Percentiles rank a stretch among this genome's conserved stretches.
phyloP scores from a whole-genome alignment of 2,888 invertebrate genomes.

The Lissonota sp. region DNA sequence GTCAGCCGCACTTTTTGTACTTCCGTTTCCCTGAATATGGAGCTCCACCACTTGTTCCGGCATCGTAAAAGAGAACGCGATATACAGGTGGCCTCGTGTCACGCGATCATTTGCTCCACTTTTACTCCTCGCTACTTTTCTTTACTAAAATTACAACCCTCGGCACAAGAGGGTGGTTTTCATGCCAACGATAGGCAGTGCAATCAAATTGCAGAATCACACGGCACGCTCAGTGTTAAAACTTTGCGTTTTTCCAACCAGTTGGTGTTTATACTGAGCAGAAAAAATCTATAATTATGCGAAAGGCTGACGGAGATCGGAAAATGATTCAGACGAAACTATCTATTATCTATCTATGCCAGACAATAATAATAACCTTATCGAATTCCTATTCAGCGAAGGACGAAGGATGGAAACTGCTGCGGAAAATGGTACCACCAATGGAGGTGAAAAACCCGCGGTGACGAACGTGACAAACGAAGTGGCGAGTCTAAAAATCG shows the following conservation, averaged over 20 bases:
- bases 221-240: neutral
- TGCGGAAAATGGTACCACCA: conserved; percentile 63
- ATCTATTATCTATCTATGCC: no score
- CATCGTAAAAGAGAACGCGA: neutral
- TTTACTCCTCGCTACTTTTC: conserved; percentile 36
- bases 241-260: no score
- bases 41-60: conserved; percentile 29
- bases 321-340: no score
- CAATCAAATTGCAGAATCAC: conserved; percentile 18
- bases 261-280: no score
- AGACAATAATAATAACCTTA: neutral
- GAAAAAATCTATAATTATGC: no score
- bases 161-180: conserved; percentile 19
- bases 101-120: conserved; percentile 49
- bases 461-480: conserved; percentile 68
- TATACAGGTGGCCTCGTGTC: conserved; percentile 17
- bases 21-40: conserved; percentile 22
- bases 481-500: conserved; percentile 75
- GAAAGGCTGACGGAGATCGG: no score
- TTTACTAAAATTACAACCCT: neutral
- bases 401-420: conserved; percentile 66
- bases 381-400: conserved; percentile 9
- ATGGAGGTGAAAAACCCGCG: conserved; percentile 52
- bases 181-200: neutral
- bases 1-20: conserved; percentile 5